Conservation (phyloP, 1,140 invertebrate genomes). For the Drosophila sechellia region DNA sequence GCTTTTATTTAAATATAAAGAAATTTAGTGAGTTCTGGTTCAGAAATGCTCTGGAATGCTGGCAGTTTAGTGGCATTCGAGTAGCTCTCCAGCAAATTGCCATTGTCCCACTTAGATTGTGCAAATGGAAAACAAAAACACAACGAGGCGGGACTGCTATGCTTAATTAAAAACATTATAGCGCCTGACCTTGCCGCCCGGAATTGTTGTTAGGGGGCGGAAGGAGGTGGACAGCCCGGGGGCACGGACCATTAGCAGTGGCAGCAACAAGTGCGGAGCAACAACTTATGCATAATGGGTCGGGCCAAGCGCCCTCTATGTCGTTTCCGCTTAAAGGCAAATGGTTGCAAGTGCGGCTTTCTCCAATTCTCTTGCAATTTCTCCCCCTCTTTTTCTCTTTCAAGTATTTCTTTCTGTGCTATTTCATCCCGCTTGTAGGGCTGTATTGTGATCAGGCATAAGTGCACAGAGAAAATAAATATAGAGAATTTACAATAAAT, state of each 20-base stretch:
- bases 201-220: background rate
- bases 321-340: conserved; percentile 48
- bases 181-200: conserved; percentile 43
- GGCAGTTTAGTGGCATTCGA: conserved; percentile 9
- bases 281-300: conserved; percentile 45
- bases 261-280: conserved; percentile 39
- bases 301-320: conserved; percentile 37
- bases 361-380: background rate
- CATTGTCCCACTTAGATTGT: conserved; percentile 47
- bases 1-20: background rate
- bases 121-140: conserved; percentile 36
- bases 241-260: conserved; percentile 20
- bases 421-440: conserved; percentile 24
- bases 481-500: too few species aligned
- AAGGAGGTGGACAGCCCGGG: conserved; percentile 40
- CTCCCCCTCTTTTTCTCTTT: background rate
- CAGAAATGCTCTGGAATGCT: background rate
- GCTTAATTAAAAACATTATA: conserved; percentile 71
- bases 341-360: conserved; percentile 23
- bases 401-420: conserved; percentile 13
- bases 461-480: conserved; percentile 15
- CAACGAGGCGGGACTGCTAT: conserved; percentile 18
- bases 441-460: conserved; percentile 43
- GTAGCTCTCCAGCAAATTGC: conserved; percentile 30
- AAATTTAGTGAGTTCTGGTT: background rate